Evolutionary conservation across 1,140 invertebrate species (phyloP), one percentile per base, ranked within the genome.

Genomic region (Sitophilus oryzae): DNA sequence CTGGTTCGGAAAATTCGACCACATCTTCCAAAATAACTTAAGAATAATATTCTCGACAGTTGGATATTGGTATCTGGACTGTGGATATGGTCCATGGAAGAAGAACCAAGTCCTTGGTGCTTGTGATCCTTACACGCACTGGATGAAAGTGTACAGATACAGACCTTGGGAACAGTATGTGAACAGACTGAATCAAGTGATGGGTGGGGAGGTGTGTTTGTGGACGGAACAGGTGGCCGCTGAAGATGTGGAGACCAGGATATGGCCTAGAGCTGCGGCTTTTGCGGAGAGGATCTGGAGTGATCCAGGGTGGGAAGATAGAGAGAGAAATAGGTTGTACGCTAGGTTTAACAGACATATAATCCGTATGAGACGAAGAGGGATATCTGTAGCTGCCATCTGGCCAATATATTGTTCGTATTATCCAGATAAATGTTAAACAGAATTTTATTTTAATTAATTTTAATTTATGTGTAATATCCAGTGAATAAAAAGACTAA

Each of bases 31-130:
- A 46, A 80, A 81, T 40, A 84, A 85, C 1, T 88, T 82, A 66
- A 78, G 84, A 14, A 76, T 88, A 8, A 86, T 91, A 34, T 72
- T 88, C 23, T 89, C 87, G 0, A 87, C 89, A 62, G 86, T 89
- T 10, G 86, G 90, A 64, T 82, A 84, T 1, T 89, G 86, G 87
- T 89, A 90, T 70, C 76, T 91, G 44, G 88, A 90, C 63, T 91
- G 88, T 62, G 87, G 87, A 0, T 89, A 86, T 65, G 86, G 86
- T 0, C 82, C 78, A 25, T 91, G 88, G 87, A 75, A 85, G 9
- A 83, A 85, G 40, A 68, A 63, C 10, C 76, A 72, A 0, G n/a
- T 43, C 4, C 78, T 78, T 40, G 85, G 82, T 0, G 82, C 84
- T 41, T 90, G 88, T 62, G 83, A 85, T 4, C 85, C 87, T 1